Evolutionary conservation across 1,140 invertebrate genomes (phyloP).

Genomic region (Eufriesea mexicana): DNA sequence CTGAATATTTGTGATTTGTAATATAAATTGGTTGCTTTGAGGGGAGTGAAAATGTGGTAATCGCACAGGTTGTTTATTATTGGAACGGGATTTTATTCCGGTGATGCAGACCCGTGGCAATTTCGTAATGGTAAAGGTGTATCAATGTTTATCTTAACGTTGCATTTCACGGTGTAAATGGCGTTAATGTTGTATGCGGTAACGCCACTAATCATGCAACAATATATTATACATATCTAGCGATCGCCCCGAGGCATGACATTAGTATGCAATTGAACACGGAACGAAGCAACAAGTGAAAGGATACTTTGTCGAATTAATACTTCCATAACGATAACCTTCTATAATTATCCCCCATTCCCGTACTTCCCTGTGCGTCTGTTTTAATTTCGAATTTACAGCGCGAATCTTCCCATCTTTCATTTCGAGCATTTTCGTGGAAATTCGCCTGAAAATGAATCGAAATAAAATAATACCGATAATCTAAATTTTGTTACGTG

Average conservation of each 20-base stretch:
- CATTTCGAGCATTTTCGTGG: too few species aligned
- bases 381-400: not conserved
- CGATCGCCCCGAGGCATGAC: slow-evolving; percentile 34
- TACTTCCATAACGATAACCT: not conserved
- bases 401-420: too few species aligned
- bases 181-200: not conserved
- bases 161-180: not conserved
- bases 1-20: too few species aligned
- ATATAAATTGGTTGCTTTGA: too few species aligned
- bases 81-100: too few species aligned
- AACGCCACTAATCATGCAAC: not conserved
- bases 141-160: not conserved
- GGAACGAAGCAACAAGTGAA: slow-evolving; percentile 28
- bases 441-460: too few species aligned
- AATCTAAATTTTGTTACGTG: too few species aligned
- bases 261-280: slow-evolving; percentile 29
- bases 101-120: not conserved
- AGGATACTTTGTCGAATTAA: slow-evolving; percentile 24
- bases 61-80: not conserved
- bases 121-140: not conserved
- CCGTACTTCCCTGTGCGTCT: not conserved
- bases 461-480: too few species aligned
- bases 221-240: slow-evolving; percentile 15
- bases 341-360: not conserved
- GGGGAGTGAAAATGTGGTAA: too few species aligned